Conservation (phyloP, 2,888 invertebrate genomes). For the Silvanus unidentatus region DNA sequence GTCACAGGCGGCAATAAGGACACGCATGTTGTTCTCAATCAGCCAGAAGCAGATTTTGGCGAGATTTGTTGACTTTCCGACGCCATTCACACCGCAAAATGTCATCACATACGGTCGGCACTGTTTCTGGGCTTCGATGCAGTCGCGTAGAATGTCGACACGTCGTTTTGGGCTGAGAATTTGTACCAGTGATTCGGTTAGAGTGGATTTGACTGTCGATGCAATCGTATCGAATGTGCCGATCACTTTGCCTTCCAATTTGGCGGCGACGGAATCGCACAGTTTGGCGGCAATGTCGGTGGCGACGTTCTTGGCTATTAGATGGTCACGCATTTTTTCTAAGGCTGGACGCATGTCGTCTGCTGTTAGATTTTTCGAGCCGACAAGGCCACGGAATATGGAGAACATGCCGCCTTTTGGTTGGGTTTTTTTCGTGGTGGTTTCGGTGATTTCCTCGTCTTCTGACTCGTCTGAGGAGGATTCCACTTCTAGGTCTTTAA, state of each 20-base stretch:
- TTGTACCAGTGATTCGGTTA: conserved; percentile 87
- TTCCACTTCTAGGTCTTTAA: conserved; percentile 76
- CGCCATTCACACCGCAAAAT: conserved; percentile 98
- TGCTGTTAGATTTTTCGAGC: conserved; percentile 76
- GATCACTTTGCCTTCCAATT: conserved; percentile 85
- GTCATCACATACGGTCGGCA: conserved; percentile 90
- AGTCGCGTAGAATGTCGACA: conserved; percentile 94
- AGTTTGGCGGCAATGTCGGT: conserved; percentile 90
- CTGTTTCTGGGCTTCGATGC: conserved; percentile 74
- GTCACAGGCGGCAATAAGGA: conserved; percentile 97
- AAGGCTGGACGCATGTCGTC: conserved; percentile 80
- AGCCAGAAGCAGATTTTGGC: conserved; percentile 99
- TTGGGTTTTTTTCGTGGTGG: conserved; percentile 20
- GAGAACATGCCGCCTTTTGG: conserved; percentile 67
- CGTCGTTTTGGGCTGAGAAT: conserved; percentile 92
- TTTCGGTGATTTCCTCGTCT: conserved; percentile 42
- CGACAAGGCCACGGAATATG: conserved; percentile 79
- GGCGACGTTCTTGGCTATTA: conserved; percentile 97
- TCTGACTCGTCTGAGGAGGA: conserved; percentile 63
- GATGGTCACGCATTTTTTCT: conserved; percentile 90
- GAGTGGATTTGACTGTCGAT: conserved; percentile 75
- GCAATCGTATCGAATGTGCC: conserved; percentile 95
- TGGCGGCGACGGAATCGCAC: conserved; percentile 85
- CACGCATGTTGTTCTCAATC: conserved; percentile 92
- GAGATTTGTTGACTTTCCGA: conserved; percentile 97